Evolutionary conservation across 2,888 invertebrate genomes (phyloP), one percentile per base, ranked within the genome.

Genomic region (Caenorhabditis macrosperma): DNA sequence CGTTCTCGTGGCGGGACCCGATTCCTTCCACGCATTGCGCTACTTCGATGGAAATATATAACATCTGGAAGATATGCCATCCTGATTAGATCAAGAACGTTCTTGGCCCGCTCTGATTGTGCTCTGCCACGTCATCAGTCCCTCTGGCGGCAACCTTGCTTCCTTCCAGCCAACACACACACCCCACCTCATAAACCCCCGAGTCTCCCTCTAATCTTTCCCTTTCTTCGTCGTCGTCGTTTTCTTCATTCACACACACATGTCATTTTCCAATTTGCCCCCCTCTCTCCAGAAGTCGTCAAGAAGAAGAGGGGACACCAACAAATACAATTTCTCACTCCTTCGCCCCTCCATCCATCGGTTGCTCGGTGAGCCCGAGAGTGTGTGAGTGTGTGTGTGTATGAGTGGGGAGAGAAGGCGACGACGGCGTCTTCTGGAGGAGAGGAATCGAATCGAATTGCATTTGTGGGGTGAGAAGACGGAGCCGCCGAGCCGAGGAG

Each of bases 191-290:
- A 46, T 46, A 46, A 46, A 46, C 46, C 46, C 46, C 22, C 15
- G 28, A n/a, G n/a, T n/a, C n/a, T 24, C 12, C 15, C 52, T 52
- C 52, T 52, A 52, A 52, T 52, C 52, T 52, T 52, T 50, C 22
- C n/a, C 52, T 3, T 3, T 10, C 48, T 22, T 24, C 33, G 5
- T 33, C 10, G 6, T 33, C 10, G 5, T n/a, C 54, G 6, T 54
- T 44, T 30, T 9, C 20, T 30, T 52, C 28, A 38, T 15, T 22
- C 33, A 10, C 28, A 6, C 22, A 59, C 60, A 38, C 71, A 71
- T 69, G 69, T 69, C 71, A 71, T 71, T 71, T 71, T 71, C 63
- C 71, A 71, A 71, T 71, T 71, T 71, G 5, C 33, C 48, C 55
- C 33, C 10, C 26, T 26, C 12, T 28, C 30, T 52, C n/a, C 52